Conservation (phyloP, 2,888 invertebrate genomes). For the Drosophila neutralis region DNA sequence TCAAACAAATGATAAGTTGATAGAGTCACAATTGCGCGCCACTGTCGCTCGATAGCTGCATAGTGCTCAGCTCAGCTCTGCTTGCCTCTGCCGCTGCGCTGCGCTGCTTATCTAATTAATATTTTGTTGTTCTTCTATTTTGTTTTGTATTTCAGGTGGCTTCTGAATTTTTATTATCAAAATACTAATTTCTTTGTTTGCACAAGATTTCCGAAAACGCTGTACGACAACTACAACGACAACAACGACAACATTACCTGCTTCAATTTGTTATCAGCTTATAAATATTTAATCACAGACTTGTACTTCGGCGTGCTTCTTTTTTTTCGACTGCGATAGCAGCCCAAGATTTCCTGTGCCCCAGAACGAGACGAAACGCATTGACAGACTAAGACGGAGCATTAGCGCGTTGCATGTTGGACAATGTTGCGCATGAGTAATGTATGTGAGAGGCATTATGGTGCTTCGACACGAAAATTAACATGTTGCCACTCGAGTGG, state of each 20-base stretch:
- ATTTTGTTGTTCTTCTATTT: slow-evolving; percentile 51
- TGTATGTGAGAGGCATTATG: slow-evolving; percentile 27
- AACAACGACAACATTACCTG: slow-evolving; percentile 37
- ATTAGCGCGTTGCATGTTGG: background rate
- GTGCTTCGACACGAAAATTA: slow-evolving; percentile 80
- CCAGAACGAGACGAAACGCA: slow-evolving; percentile 9
- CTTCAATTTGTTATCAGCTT: slow-evolving; percentile 77
- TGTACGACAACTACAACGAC: slow-evolving; percentile 11
- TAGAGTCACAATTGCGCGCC: slow-evolving; percentile 72
- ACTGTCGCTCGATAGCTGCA: slow-evolving; percentile 27
- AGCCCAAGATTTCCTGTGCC: slow-evolving; percentile 47
- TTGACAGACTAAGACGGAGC: background rate
- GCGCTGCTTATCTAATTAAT: slow-evolving; percentile 72
- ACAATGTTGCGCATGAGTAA: slow-evolving; percentile 66
- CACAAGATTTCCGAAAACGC: slow-evolving; percentile 70
- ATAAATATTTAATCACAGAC: slow-evolving; percentile 82
- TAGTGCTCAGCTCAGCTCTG: slow-evolving; percentile 1
- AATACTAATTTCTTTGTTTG: slow-evolving; percentile 81
- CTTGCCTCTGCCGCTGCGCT: background rate
- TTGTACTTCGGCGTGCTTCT: slow-evolving; percentile 68
- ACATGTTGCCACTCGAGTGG: slow-evolving; percentile 64
- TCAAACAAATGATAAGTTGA: slow-evolving; percentile 81
- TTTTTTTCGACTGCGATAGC: slow-evolving; percentile 50
- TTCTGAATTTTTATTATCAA: slow-evolving; percentile 82
- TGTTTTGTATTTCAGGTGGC: slow-evolving; percentile 67